These are phyloP conservation scores for Ophion ventricosus DNA, from an alignment of 2,888 invertebrate species.

Conservation along the genomic window DNA sequence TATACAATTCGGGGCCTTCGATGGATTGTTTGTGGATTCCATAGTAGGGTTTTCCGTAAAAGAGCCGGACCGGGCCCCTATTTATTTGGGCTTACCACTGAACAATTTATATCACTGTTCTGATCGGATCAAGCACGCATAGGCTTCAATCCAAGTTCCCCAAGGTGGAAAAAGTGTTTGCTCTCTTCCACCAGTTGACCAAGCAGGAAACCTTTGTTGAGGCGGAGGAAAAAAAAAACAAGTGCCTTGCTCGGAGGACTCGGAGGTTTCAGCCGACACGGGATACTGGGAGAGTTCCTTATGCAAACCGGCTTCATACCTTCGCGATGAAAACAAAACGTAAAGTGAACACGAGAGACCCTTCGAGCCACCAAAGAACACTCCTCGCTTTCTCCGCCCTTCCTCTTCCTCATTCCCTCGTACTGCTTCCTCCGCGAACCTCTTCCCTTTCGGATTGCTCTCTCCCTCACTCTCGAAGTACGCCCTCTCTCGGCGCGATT, in stretches of 20 bases:
- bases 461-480: conserved; percentile 7
- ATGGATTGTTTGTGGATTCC: no score
- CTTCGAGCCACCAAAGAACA: conserved; percentile 75
- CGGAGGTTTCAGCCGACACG: conserved; percentile 13
- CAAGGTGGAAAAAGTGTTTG: not conserved
- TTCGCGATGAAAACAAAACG: conserved; percentile 74
- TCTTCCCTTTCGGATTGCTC: conserved; percentile 47
- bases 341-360: conserved; percentile 59
- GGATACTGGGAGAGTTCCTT: conserved; percentile 62
- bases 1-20: no score
- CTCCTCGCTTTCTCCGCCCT: conserved; percentile 67
- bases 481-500: conserved; percentile 10
- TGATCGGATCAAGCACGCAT: not conserved
- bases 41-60: no score
- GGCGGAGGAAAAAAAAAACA: not conserved
- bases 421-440: conserved; percentile 49
- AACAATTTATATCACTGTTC: not conserved
- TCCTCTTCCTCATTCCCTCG: conserved; percentile 55
- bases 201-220: conserved; percentile 16
- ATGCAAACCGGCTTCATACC: conserved; percentile 78
- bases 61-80: no score
- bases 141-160: not conserved
- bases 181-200: not conserved
- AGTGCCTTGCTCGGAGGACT: conserved; percentile 6
- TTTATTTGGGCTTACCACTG: not conserved